Base-by-base conservation (phyloP, 2,888 invertebrate species). In the Troides helena region DNA sequence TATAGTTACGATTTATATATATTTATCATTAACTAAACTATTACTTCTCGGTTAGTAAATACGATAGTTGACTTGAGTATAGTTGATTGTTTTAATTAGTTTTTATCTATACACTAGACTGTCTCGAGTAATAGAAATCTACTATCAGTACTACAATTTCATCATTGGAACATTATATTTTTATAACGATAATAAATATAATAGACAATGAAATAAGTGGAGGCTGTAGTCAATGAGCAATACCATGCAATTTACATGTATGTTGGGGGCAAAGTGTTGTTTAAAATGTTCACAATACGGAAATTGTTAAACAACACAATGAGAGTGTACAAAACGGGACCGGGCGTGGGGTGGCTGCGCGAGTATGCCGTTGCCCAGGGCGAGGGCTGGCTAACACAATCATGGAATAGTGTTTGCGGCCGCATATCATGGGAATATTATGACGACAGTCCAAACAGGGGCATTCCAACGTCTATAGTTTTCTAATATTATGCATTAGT, bases 371-470 rank as follows among this genome's bases (percentile, higher is more conserved):
- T 64, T 18, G 69, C 69, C 65, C 12, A 39, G 50, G 67, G 70
- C 70, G 70, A 66, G 70, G 66, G 70, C 63, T n/a, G 17, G 61
- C 66, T 70, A 63, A 70, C 70, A 53, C 39, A 70, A 70, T 70
- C 70, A 70, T 67, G 60, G 30, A 60, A 50, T 36, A 25, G 53
- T 70, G 67, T 70, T 70, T 70, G 70, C 67, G 70, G 67, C 62
- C 59, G 68, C 64, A 70, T 66, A 67, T 50, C 70, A 70, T 70
- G 63, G 67, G 67, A 70, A 70, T 70, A 70, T 67, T 70, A 67
- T 43, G 63, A 63, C 30, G 59, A 70, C 63, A 67, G 70, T 70
- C 70, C 56, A 70, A 70, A 70, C 70, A 70, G 63, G 67, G 70
- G 70, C 53, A 67, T 63, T 58, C 53, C 21, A 70, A 70, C 62